Evolutionary conservation across 2,113 vertebrate species (phyloP), one percentile per base, ranked within the genome.

Genomic region (Malurus melanocephalus): DNA sequence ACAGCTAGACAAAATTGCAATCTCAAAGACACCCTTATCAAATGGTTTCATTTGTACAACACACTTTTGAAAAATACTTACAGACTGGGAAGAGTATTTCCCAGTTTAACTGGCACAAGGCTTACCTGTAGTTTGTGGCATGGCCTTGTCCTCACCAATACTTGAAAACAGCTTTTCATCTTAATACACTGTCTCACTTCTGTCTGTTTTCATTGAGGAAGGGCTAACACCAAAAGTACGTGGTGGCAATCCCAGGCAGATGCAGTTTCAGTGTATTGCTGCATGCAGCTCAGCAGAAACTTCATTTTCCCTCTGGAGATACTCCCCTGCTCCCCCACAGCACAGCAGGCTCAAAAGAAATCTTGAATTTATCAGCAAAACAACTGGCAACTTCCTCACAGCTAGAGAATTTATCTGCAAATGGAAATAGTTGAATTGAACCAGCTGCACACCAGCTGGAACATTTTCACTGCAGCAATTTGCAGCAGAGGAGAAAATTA

Each of bases 381-480:
- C 43, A 93, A 78, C 85, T 33, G 85, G 69, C 51, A 72, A 72
- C 80, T 89, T 94, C 82, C 73, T 84, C 69, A 51, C 18, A 90
- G 69, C 66, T 51, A 86, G 42, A 84, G 24, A 83, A 71, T 71
- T 72, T 88, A 33, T 91, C 69, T 88, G 85, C 53, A 91, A 78
- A 78, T 57, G 73, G 73, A 87, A 72, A 68, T 16, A 84, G 53
- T 72, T 91, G 73, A 89, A 77, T 16, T 68, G 66, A 91, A 92
- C 49, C 88, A 92, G 88, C 83, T 95, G 94, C 73, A 61, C 43
- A 64, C 77, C 82, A 92, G 88, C 88, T 95, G 89, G 76, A 92
- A 84, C 62, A 35, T 57, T 89, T 92, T 89, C 45, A 83, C 42
- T 86, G 66, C 74, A 90, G 68, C 32, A 77, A 71, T 93, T 85